These are phyloP conservation scores for Punctoribates punctum DNA, from an alignment of 2,888 invertebrate genomes.

Conservation along the genomic window DNA sequence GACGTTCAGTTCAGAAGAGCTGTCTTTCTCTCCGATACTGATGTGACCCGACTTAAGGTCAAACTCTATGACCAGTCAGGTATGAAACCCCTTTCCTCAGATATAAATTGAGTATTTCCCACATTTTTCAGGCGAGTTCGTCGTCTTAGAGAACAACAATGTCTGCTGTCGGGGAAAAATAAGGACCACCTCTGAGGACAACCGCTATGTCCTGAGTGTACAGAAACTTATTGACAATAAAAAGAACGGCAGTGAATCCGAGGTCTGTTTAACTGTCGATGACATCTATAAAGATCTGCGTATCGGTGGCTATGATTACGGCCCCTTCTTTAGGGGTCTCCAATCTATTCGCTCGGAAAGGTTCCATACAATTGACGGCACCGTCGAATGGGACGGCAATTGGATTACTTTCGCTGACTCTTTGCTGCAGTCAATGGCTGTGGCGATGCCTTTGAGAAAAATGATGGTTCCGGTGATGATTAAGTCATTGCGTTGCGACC, in stretches of 20 bases:
- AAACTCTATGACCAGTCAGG: slow-evolving; percentile 51
- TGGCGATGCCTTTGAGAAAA: slow-evolving; percentile 1
- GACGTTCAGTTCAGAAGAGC: slow-evolving; percentile 37
- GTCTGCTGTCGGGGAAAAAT: slow-evolving; percentile 53
- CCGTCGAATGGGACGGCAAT: slow-evolving; percentile 43
- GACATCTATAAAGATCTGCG: slow-evolving; percentile 85
- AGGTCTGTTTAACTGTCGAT: slow-evolving; percentile 44
- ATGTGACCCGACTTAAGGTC: slow-evolving; percentile 28
- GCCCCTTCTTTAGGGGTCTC: slow-evolving; percentile 76
- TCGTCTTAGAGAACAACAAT: neutral
- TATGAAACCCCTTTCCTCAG: neutral
- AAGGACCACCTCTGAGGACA: slow-evolving; percentile 53
- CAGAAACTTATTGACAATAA: slow-evolving; percentile 36
- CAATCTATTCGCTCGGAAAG: slow-evolving; percentile 60
- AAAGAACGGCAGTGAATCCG: neutral
- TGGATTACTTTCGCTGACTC: slow-evolving; percentile 26
- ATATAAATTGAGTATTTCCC: too few relatives aligned
- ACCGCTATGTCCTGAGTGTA: slow-evolving; percentile 46
- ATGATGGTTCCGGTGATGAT: slow-evolving; percentile 37
- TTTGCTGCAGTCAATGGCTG: slow-evolving; percentile 30
- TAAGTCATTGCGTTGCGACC: slow-evolving; percentile 6
- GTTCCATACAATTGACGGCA: slow-evolving; percentile 58
- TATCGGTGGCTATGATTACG: slow-evolving; percentile 79
- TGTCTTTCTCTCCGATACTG: neutral
- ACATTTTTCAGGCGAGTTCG: slow-evolving; percentile 13